Conservation (phyloP, 92 coral and sea anemone species). For the Chrysogorgia sp. region DNA sequence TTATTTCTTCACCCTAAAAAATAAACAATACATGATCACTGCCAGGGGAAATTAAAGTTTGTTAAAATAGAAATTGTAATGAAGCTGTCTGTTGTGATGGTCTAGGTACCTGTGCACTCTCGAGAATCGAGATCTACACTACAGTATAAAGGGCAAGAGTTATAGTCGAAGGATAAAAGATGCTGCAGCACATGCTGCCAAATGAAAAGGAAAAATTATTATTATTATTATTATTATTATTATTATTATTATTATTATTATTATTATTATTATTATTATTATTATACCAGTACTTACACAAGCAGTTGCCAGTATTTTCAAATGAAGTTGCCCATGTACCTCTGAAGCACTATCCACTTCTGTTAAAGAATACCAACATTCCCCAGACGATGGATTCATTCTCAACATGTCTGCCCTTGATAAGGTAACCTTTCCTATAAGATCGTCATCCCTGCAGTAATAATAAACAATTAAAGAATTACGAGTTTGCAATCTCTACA, state of each 20-base stretch:
- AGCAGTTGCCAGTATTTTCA: conserved; percentile 71
- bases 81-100: not conserved
- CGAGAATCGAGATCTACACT: too few species aligned
- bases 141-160: too few species aligned
- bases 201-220: too few species aligned
- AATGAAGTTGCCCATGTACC: conserved; percentile 86
- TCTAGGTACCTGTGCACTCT: too few species aligned
- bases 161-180: too few species aligned
- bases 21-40: not conserved
- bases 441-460: conserved; percentile 72
- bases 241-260: not conserved
- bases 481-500: too few species aligned
- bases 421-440: conserved; percentile 86
- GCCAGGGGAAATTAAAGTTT: not conserved
- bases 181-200: too few species aligned
- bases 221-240: too few species aligned
- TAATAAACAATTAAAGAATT: not conserved
- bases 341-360: conserved; percentile 75
- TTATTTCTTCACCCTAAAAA: conserved; percentile 25
- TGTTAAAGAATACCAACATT: conserved; percentile 81
- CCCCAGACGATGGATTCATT: conserved; percentile 74
- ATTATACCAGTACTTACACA: conserved; percentile 47
- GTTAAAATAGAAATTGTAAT: not conserved
- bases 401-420: conserved; percentile 51
- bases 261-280: not conserved